Conservation (phyloP, 2,797 vertebrate species). For the Anableps anableps region DNA sequence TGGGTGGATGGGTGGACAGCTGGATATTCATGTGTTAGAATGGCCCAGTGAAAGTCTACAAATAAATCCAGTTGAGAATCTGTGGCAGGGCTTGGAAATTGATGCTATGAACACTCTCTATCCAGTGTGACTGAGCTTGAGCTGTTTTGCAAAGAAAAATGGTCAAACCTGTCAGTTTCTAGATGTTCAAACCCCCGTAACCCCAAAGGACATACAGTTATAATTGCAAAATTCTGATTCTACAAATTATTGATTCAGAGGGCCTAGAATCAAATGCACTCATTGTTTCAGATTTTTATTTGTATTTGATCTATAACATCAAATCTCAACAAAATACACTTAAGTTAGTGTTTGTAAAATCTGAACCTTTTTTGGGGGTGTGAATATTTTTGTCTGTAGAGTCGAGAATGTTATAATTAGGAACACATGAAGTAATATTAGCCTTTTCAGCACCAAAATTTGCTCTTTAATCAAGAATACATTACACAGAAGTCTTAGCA, state of each 20-base stretch:
- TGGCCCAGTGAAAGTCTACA: neutral
- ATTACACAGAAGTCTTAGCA: slow-evolving; percentile 1
- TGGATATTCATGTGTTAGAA: neutral
- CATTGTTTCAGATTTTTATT: neutral
- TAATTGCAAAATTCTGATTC: neutral
- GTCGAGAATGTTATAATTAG: slow-evolving; percentile 8
- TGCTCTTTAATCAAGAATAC: slow-evolving; percentile 8
- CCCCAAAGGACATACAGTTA: neutral
- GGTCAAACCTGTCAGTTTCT: neutral
- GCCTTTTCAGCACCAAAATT: neutral
- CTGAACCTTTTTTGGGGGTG: neutral
- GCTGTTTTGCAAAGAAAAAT: neutral
- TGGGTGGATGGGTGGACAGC: neutral
- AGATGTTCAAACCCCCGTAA: neutral
- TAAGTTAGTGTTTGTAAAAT: neutral
- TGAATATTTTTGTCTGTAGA: neutral
- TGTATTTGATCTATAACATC: neutral
- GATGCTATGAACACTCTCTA: neutral
- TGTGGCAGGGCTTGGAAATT: too few relatives aligned
- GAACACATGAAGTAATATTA: neutral
- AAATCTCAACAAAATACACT: neutral
- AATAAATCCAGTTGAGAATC: neutral
- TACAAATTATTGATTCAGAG: neutral
- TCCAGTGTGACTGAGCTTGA: neutral
- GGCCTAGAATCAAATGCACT: neutral